Percentiles rank a stretch among this genome's conserved stretches.
phyloP scores from a whole-genome alignment of 2,888 invertebrate genomes.

The Sarcophaga rosellei region DNA sequence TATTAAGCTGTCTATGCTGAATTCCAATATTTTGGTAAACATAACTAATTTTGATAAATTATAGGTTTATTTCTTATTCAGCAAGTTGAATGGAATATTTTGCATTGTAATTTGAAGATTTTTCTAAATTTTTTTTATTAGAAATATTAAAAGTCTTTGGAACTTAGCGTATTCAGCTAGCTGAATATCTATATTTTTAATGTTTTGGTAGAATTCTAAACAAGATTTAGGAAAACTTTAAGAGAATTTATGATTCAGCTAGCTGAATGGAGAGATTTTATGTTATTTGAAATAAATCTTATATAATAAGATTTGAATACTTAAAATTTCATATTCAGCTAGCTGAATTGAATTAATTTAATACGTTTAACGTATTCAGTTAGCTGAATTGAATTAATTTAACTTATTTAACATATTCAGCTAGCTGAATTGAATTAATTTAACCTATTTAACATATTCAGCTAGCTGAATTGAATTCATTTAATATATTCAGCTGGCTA shows the following conservation, averaged over 20 bases:
- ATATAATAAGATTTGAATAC: background rate
- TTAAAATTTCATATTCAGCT: background rate
- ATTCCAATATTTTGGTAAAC: too few relatives aligned
- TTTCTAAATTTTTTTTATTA: too few relatives aligned
- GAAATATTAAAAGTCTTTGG: too few relatives aligned
- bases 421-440: conserved; percentile 3
- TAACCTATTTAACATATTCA: background rate
- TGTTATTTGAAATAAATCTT: background rate
- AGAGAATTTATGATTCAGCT: conserved; percentile 3
- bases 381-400: too few relatives aligned
- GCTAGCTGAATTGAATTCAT: background rate
- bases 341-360: background rate
- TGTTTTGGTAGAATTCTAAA: background rate
- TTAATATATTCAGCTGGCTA: background rate
- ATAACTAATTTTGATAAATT: too few relatives aligned
- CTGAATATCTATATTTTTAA: background rate
- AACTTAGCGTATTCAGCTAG: background rate
- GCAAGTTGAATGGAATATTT: too few relatives aligned
- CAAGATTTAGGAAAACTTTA: background rate
- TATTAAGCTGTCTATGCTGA: too few relatives aligned
- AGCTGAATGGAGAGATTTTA: background rate
- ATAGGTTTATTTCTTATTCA: too few relatives aligned
- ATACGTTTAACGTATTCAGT: too few relatives aligned
- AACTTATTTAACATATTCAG: too few relatives aligned
- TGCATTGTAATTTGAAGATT: too few relatives aligned